Evolutionary conservation across 2,797 vertebrate species (phyloP).

Genomic region (Pteropus rufus): DNA sequence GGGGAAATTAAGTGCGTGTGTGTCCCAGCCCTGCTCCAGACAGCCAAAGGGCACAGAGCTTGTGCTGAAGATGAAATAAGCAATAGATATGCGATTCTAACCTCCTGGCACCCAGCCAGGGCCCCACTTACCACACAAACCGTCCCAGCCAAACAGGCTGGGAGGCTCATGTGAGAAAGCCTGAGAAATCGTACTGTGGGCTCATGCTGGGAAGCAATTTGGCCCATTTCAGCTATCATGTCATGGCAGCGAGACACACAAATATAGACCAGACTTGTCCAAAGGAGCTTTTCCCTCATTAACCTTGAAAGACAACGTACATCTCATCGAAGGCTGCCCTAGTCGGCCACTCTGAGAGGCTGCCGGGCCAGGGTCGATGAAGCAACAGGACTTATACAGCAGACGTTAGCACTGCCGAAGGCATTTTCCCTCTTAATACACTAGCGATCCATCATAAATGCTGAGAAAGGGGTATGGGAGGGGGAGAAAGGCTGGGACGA

Average conservation of each 20-base stretch:
- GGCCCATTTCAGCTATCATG: conserved; percentile 32
- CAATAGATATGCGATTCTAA: not conserved
- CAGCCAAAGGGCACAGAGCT: not conserved
- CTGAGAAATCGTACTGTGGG: not conserved
- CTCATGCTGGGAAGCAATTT: conserved; percentile 8
- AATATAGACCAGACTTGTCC: not conserved
- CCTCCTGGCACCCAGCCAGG: not conserved
- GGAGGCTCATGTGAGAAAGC: not conserved
- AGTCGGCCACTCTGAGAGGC: conserved; percentile 2
- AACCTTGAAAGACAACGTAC: not conserved
- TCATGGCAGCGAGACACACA: not conserved
- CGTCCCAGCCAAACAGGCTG: not conserved
- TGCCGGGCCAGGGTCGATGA: not conserved
- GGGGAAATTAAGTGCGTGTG: not conserved
- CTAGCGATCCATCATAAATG: not conserved
- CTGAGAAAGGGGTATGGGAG: not conserved
- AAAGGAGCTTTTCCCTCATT: conserved; percentile 18
- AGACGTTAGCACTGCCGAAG: not conserved
- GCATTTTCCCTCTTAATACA: not conserved
- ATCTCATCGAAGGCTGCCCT: not conserved
- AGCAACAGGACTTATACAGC: conserved; percentile 23
- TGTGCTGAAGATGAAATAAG: not conserved
- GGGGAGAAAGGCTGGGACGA: not conserved
- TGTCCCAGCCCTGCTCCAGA: not conserved
- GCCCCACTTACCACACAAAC: not conserved